A percentile compares a stretch with the other conserved stretches of the same genome.
phyloP scores from a whole-genome alignment of 1,140 invertebrate genomes.

The Neodiprion fabricii region DNA sequence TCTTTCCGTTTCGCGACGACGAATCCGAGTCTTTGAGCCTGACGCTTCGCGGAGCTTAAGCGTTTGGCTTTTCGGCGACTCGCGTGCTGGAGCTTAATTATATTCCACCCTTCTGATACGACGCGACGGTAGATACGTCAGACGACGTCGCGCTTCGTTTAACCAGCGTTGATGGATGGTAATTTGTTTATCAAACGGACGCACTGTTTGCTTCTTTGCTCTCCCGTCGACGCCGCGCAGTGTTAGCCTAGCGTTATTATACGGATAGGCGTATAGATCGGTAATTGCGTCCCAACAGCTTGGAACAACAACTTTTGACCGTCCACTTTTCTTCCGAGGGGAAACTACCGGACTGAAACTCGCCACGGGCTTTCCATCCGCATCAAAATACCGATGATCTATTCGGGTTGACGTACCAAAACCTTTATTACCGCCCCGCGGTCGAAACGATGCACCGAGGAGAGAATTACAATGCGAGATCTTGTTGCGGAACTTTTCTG shows the following conservation, averaged over 20 bases:
- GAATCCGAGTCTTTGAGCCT: too few species aligned
- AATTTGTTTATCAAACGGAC: slow-evolving; percentile 3
- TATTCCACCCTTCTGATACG: background rate
- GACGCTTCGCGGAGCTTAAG: too few species aligned
- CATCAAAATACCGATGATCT: too few species aligned
- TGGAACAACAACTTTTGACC: too few species aligned
- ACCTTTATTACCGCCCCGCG: background rate
- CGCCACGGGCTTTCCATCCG: too few species aligned
- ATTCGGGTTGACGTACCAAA: background rate
- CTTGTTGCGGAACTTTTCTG: background rate
- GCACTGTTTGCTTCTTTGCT: slow-evolving; percentile 1
- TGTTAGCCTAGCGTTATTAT: too few species aligned
- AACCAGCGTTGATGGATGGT: background rate
- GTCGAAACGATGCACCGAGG: background rate
- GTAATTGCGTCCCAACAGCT: too few species aligned
- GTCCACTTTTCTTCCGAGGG: too few species aligned
- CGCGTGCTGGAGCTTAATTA: slow-evolving; percentile 1
- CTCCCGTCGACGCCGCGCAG: background rate
- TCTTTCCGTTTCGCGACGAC: background rate
- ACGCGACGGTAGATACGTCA: background rate
- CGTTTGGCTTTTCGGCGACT: background rate
- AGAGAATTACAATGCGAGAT: background rate
- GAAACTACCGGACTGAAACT: too few species aligned
- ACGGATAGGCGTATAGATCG: too few species aligned
- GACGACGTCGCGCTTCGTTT: background rate